Conservation (phyloP, 2,888 invertebrate species). For the Agonopterix heracliana region DNA sequence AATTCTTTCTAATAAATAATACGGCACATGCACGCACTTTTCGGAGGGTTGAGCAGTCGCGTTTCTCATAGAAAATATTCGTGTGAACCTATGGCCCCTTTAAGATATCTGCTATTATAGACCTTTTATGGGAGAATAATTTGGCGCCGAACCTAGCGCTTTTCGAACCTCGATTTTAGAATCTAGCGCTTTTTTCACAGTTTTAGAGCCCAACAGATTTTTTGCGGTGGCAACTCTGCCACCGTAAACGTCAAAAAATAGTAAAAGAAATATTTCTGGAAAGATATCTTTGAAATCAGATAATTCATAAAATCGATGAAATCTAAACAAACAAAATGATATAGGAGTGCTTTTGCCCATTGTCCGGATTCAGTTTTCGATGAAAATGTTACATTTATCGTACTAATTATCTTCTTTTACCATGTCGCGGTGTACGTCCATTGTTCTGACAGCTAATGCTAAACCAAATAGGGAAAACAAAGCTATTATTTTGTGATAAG, state of each 20-base stretch:
- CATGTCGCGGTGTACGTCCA: conserved; percentile 21
- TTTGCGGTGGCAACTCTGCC: too few relatives aligned
- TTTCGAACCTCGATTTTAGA: too few relatives aligned
- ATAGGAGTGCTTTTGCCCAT: not conserved
- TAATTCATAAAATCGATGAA: not conserved
- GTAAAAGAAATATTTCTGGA: not conserved
- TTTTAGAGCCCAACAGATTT: too few relatives aligned
- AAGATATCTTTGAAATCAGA: not conserved
- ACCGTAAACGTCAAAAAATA: conserved; percentile 1
- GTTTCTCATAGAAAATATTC: too few relatives aligned
- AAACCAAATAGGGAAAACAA: conserved; percentile 31
- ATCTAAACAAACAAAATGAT: not conserved
- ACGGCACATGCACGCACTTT: too few relatives aligned
- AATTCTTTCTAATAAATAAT: too few relatives aligned
- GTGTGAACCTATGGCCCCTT: too few relatives aligned
- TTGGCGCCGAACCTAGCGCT: too few relatives aligned
- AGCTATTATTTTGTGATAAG: conserved; percentile 32
- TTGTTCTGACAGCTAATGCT: conserved; percentile 36
- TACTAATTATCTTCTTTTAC: not conserved
- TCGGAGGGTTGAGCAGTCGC: too few relatives aligned
- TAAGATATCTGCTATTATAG: too few relatives aligned
- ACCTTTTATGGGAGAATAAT: too few relatives aligned
- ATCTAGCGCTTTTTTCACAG: too few relatives aligned
- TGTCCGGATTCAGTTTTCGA: not conserved
- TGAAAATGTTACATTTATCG: not conserved